A percentile compares a stretch with the other conserved stretches of the same genome.
phyloP scores from a whole-genome alignment of 2,113 vertebrate genomes.

The Dendrocopos noguchii region DNA sequence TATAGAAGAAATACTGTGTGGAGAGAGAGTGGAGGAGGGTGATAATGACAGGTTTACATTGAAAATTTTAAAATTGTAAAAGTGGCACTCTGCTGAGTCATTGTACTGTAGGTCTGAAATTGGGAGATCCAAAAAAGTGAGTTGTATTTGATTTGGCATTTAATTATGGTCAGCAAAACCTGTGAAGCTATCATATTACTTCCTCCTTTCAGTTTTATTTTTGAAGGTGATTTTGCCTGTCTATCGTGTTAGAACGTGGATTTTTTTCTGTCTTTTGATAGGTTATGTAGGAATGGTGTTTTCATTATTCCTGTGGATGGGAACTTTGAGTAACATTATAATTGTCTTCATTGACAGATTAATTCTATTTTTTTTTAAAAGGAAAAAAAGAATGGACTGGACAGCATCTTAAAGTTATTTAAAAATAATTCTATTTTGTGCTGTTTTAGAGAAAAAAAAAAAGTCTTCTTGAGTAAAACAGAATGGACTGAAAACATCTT shows the following conservation, averaged over 20 bases:
- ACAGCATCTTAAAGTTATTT: slow-evolving; percentile 56
- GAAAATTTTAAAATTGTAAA: slow-evolving; percentile 12
- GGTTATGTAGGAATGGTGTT: not conserved
- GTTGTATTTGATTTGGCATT: slow-evolving; percentile 5
- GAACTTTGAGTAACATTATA: not conserved
- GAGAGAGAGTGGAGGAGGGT: slow-evolving; percentile 25
- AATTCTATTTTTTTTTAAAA: not conserved
- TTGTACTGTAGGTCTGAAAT: not conserved
- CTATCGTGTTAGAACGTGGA: not conserved
- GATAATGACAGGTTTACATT: slow-evolving; percentile 4
- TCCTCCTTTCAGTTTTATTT: slow-evolving; percentile 1
- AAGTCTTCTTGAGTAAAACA: not conserved
- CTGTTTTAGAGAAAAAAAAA: slow-evolving; percentile 12
- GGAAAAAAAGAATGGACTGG: not conserved
- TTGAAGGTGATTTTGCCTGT: not conserved
- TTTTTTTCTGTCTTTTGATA: not conserved
- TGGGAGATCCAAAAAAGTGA: not conserved
- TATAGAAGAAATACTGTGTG: slow-evolving; percentile 18
- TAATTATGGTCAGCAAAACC: not conserved
- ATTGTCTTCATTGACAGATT: slow-evolving; percentile 20
- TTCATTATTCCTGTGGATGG: not conserved
- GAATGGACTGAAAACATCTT: slow-evolving; percentile 42
- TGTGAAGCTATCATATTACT: slow-evolving; percentile 8
- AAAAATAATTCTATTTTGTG: not conserved
- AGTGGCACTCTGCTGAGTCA: slow-evolving; percentile 17